Evolutionary conservation across 1,140 invertebrate genomes (phyloP), one percentile per base, ranked within the genome.

Genomic region (Melanaphis sacchari): DNA sequence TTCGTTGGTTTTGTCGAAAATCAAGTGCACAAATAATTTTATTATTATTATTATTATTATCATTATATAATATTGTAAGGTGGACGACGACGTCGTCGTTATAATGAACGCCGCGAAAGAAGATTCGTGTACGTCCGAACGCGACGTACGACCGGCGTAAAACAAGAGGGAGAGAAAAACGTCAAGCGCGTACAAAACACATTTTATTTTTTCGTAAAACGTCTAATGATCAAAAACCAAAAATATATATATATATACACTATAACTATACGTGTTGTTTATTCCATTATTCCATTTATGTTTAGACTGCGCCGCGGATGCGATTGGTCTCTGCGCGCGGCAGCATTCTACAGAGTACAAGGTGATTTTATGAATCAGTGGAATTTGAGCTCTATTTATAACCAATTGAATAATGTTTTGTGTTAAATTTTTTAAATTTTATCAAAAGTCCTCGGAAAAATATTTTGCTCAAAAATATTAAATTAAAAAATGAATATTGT

Each of bases 1-100:
- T 85, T 85, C 84, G 84, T 85, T 85, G 84, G 84, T 85, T 85
- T 85, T 43, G 40, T 85, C 41, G 40, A 85, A 76, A 85, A 85
- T 85, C 84, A 46, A 85, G 40, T 31, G 40, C 41, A 85, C 84
- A 43, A 85, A 41, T 41, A 85, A 43, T 43, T 0, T n/a, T 66
- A 66, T 31, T 59, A 31, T 59, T n/a, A n/a, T 66, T 18, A 66
- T 76, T n/a, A 59, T 59, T 31, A 31, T 59, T 7, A 59, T 59
- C 26, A 59, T n/a, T 66, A 66, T n/a, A 85, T n/a, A 43, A 43
- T 15, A 43, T 15, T 31, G 31, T 85, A 6, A 40, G 38, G 38
- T 84, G 38, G 38, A n/a, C 59, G 59, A 66, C 31, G 11, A 18
- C 31, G 31, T 66, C 24, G 31, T 66, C 31, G 46, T 54, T 26